phyloP scores from a whole-genome alignment of 2,797 vertebrate genomes.

The Meda fulgida region DNA sequence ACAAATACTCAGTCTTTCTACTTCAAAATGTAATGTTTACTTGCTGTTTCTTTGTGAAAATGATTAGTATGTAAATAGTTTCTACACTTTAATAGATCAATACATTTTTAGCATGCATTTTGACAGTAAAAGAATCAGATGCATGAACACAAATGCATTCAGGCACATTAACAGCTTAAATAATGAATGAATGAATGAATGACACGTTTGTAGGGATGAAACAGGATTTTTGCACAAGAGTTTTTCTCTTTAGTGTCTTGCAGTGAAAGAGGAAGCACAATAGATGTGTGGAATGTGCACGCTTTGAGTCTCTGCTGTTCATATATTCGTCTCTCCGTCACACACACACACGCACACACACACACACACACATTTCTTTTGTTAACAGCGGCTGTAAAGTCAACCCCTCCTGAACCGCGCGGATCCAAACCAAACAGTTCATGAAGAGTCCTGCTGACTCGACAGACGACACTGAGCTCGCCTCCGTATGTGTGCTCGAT shows the following conservation, averaged over 20 bases:
- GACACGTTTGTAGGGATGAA: not conserved
- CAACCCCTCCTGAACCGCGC: slow-evolving; percentile 71
- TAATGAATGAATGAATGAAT: no score
- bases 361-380: slow-evolving; percentile 66
- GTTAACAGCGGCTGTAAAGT: slow-evolving; percentile 80
- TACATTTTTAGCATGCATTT: not conserved
- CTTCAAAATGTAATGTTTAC: not conserved
- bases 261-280: slow-evolving; percentile 3
- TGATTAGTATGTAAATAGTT: not conserved
- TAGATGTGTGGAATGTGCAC: not conserved
- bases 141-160: not conserved
- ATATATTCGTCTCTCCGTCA: slow-evolving; percentile 69
- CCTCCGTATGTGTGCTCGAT: not conserved
- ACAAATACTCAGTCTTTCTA: not conserved
- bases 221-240: not conserved
- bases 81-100: not conserved
- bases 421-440: slow-evolving; percentile 69
- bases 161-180: not conserved
- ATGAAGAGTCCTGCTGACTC: slow-evolving; percentile 62
- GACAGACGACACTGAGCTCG: not conserved
- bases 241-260: not conserved
- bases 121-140: not conserved
- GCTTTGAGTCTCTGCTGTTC: slow-evolving; percentile 68
- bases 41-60: not conserved
- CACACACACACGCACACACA: slow-evolving; percentile 66